phyloP scores from a whole-genome alignment of 2,888 invertebrate species.

The Microdon myrmicae region DNA sequence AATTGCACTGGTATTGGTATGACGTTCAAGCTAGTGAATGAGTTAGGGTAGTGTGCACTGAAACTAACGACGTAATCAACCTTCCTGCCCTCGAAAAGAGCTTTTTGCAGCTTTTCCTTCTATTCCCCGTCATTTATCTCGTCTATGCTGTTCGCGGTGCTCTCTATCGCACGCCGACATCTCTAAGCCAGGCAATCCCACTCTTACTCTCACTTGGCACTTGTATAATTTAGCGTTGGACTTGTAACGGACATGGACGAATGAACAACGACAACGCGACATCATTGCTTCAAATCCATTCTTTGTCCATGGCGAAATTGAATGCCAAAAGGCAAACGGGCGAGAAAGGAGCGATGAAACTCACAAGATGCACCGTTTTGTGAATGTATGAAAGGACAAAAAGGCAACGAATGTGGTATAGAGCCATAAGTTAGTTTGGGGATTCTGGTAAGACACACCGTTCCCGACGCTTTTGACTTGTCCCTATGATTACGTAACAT shows the following conservation, averaged over 20 bases:
- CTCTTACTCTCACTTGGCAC: conserved; percentile 50
- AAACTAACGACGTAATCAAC: conserved; percentile 19
- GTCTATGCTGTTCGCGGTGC: conserved; percentile 15
- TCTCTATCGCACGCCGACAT: conserved; percentile 25
- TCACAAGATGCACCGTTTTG: conserved; percentile 4
- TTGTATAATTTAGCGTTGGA: conserved; percentile 47
- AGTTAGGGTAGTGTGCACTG: conserved; percentile 24
- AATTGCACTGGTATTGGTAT: conserved; percentile 45
- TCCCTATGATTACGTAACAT: no score
- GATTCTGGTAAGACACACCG: no score
- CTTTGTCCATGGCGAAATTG: conserved; percentile 18
- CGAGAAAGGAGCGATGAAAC: not conserved
- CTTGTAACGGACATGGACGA: conserved; percentile 28
- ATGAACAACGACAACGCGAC: conserved; percentile 2
- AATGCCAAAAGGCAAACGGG: not conserved
- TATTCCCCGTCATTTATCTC: conserved; percentile 36
- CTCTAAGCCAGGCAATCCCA: conserved; percentile 9
- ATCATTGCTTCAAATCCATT: not conserved
- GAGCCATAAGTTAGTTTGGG: no score
- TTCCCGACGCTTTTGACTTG: no score
- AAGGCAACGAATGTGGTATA: no score
- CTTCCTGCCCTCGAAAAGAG: conserved; percentile 41
- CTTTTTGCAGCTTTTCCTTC: conserved; percentile 20
- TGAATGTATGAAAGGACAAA: no score
- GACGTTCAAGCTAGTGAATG: conserved; percentile 23